phyloP scores from a whole-genome alignment of 2,888 invertebrate species.

The Nemotelus nigrinus region DNA sequence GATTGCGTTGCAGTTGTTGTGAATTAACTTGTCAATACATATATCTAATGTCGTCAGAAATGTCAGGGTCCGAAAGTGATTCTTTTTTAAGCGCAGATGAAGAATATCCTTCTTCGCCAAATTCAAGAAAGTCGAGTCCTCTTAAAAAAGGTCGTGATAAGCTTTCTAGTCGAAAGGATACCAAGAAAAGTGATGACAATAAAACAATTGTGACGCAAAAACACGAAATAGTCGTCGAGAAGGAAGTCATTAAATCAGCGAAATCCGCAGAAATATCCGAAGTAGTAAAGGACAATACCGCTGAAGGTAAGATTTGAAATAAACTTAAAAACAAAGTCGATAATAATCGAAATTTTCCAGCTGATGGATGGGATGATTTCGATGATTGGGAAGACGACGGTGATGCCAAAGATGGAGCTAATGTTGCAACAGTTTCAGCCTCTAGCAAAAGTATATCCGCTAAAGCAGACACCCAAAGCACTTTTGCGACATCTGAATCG shows the following conservation, averaged over 20 bases:
- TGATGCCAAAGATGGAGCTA: not conserved
- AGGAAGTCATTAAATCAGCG: not conserved
- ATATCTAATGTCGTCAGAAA: constrained; percentile 57
- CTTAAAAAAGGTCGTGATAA: not conserved
- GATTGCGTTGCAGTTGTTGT: constrained; percentile 11
- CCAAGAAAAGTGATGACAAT: constrained; percentile 41
- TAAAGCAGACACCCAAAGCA: not conserved
- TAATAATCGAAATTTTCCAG: not conserved
- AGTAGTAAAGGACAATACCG: not conserved
- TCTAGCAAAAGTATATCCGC: not conserved
- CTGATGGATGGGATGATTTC: constrained; percentile 67
- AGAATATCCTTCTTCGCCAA: constrained; percentile 65
- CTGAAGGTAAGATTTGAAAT: not conserved
- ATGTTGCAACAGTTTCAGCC: not conserved
- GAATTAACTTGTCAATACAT: not conserved
- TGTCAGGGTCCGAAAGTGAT: constrained; percentile 80
- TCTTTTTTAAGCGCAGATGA: constrained; percentile 83
- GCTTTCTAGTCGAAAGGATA: not conserved
- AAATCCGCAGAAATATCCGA: not conserved
- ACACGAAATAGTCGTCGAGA: not conserved
- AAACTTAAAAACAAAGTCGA: too few relatives aligned
- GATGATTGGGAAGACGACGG: constrained; percentile 64
- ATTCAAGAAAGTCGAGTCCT: constrained; percentile 30
- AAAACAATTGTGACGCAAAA: constrained; percentile 27
- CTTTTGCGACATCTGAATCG: constrained; percentile 40